Base-by-base conservation (phyloP, 2,888 invertebrate species). In the Pyrgus malvae region DNA sequence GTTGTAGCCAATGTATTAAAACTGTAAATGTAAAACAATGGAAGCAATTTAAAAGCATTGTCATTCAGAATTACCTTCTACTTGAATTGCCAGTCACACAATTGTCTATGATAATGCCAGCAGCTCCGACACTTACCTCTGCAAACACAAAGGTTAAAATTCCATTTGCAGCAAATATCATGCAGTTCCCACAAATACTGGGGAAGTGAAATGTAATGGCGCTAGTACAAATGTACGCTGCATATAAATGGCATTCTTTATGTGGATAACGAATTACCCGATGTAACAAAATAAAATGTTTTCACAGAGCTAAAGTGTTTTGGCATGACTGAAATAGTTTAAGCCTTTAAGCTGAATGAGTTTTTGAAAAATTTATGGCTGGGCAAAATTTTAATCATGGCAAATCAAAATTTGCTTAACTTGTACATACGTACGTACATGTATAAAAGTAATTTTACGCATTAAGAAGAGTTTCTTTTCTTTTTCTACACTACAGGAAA, bases 161-260 rank as follows among this genome's bases (percentile, higher is more conserved):
- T 40, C 46, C 29, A 54, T 46, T 53, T 40, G 38, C 29, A 31
- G 35, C 38, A 25, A 45, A 46, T 54, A 46, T 38, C 53, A 45
- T 46, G 53, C 45, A 53, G 38, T 38, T 23, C 29, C 38, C 38
- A 38, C 45, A 53, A 53, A 46, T 53, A 53, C 45, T 46, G 31
- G 53, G 37, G 38, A 31, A 53, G 45, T 53, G 53, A 45, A 53
- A 53, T 40, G 38, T 53, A 53, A 46, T 46, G 53, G 53, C 45
- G 29, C 44, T 7, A 19, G 29, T 38, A 46, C 53, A 38, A 46
- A 53, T 53, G 45, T 46, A 40, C 38, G 45, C 38, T 31, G 53
- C 53, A 46, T 53, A 46, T 46, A 53, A 53, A 53, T 45, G 45
- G 38, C 45, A 46, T 46, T 53, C 45, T 53, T 53, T 45, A 53